Evolutionary conservation across 1,140 invertebrate species (phyloP).

Genomic region (Chionoecetes opilio): DNA sequence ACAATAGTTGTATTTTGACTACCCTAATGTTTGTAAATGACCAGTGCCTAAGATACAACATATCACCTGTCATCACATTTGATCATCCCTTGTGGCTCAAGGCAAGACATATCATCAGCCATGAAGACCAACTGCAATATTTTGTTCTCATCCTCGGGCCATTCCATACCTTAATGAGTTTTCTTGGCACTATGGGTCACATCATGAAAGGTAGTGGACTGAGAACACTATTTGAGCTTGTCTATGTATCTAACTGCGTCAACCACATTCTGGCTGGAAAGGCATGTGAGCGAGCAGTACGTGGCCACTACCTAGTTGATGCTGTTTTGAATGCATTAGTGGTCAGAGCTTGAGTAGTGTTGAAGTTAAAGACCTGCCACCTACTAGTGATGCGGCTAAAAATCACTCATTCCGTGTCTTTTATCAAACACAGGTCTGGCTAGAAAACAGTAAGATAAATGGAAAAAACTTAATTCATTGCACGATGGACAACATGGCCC

Average conservation of each 20-base stretch:
- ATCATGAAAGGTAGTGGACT: slow-evolving; percentile 49
- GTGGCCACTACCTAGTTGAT: slow-evolving; percentile 41
- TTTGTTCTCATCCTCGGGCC: slow-evolving; percentile 59
- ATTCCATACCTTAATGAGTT: slow-evolving; percentile 52
- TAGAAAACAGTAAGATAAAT: slow-evolving; percentile 33
- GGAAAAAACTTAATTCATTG: no score
- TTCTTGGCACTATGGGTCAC: slow-evolving; percentile 45
- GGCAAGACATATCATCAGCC: slow-evolving; percentile 51
- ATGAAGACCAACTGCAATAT: slow-evolving; percentile 36
- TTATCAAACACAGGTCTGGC: slow-evolving; percentile 39
- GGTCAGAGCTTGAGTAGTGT: slow-evolving; percentile 52
- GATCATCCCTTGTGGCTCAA: slow-evolving; percentile 48
- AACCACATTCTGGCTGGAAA: slow-evolving; percentile 54
- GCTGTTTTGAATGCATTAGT: slow-evolving; percentile 37
- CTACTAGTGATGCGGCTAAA: neutral
- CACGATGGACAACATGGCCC: no score
- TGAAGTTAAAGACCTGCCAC: no score
- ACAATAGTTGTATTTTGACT: neutral
- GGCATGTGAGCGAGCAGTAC: slow-evolving; percentile 45
- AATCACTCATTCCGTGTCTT: slow-evolving; percentile 38
- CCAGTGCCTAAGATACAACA: slow-evolving; percentile 41
- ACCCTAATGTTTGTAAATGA: slow-evolving; percentile 41
- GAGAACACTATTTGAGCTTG: slow-evolving; percentile 35
- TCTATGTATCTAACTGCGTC: slow-evolving; percentile 16
- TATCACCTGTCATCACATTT: slow-evolving; percentile 11